Conservation (phyloP, 64 coral and sea anemone species). For the Porites lutea region DNA sequence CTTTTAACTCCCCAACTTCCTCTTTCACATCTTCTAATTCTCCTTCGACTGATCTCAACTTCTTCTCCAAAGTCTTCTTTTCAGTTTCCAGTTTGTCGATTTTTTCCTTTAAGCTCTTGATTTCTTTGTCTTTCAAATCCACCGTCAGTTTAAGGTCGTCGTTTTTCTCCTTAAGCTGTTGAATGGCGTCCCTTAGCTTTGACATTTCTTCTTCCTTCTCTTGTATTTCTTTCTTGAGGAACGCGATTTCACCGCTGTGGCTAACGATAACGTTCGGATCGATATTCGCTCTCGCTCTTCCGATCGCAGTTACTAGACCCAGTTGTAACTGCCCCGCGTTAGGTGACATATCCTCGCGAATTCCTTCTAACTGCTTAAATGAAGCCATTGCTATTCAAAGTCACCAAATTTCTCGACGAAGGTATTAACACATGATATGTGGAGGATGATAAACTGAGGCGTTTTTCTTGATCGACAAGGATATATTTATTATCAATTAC, state of each 20-base stretch:
- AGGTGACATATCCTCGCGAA: not conserved
- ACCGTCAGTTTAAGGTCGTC: not conserved
- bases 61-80: conserved; percentile 2
- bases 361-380: not conserved
- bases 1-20: not conserved
- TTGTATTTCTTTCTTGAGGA: conserved; percentile 1
- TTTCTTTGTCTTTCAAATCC: conserved; percentile 29
- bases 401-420: no score
- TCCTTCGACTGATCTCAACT: conserved; percentile 12
- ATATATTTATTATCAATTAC: no score
- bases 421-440: no score
- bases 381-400: not conserved
- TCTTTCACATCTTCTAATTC: conserved; percentile 17
- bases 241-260: not conserved
- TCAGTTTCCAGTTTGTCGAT: conserved; percentile 26
- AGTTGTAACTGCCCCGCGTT: not conserved
- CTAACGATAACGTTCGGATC: not conserved
- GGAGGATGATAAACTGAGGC: no score
- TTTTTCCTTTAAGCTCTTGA: conserved; percentile 1
- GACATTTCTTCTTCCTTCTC: conserved; percentile 13
- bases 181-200: not conserved
- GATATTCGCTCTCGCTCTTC: not conserved
- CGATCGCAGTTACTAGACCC: not conserved
- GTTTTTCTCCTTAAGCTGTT: not conserved
- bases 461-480: no score